phyloP scores from a whole-genome alignment of 2,113 vertebrate genomes.

The Elanoides forficatus region DNA sequence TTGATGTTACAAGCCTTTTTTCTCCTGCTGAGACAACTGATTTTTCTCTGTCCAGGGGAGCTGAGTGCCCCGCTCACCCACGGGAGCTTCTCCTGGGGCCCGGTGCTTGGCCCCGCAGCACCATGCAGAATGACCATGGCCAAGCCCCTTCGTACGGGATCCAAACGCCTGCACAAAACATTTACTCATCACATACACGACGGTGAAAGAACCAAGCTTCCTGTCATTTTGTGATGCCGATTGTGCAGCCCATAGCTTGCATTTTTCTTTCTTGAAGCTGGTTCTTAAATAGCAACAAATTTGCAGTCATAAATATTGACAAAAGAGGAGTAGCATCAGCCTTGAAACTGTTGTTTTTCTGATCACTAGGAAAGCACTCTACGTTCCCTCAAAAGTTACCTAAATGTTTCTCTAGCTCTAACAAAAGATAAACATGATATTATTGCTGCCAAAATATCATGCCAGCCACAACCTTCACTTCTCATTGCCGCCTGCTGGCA shows the following conservation, averaged over 20 bases:
- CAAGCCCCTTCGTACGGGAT: fast-evolving
- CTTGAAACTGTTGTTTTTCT: background rate
- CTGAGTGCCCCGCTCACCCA: background rate
- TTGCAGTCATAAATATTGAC: background rate
- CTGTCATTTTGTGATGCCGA: background rate
- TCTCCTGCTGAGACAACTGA: background rate
- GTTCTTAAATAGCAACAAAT: background rate
- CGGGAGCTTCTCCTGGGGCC: background rate
- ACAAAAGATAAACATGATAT: background rate
- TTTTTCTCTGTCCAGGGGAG: background rate
- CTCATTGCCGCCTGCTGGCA: background rate
- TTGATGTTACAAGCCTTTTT: background rate
- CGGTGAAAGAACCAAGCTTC: background rate
- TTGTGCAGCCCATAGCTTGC: background rate
- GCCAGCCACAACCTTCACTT: background rate
- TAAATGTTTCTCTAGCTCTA: background rate
- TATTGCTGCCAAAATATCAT: background rate
- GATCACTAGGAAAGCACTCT: background rate
- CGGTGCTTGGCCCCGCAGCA: background rate
- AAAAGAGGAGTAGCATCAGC: background rate
- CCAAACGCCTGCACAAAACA: background rate
- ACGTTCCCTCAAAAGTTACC: background rate
- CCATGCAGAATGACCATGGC: fast-evolving
- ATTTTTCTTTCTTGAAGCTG: background rate
- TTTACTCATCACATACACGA: background rate